Evolutionary conservation across 1,140 invertebrate species (phyloP).

Genomic region (Papilio polyxenes): DNA sequence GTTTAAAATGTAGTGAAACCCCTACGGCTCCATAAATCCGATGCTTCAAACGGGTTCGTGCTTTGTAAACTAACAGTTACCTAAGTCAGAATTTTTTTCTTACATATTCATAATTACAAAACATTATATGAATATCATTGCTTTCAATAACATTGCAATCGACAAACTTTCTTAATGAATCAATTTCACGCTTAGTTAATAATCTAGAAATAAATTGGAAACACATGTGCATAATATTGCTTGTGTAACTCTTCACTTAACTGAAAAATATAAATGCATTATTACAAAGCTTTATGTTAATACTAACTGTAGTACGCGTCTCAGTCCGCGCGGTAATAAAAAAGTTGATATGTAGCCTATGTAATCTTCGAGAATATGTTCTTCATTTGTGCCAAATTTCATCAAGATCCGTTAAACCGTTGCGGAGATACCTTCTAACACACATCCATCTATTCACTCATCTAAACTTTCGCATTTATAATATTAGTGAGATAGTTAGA

Average conservation of each 20-base stretch:
- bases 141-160: background rate
- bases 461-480: too few relatives aligned
- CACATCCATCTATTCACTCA: too few relatives aligned
- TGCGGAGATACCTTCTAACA: too few relatives aligned
- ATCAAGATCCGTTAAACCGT: too few relatives aligned
- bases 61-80: background rate
- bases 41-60: background rate
- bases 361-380: too few relatives aligned
- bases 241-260: background rate
- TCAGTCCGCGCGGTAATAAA: too few relatives aligned
- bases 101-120: slow-evolving; percentile 15
- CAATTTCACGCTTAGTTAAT: slow-evolving; percentile 15
- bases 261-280: background rate
- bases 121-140: slow-evolving; percentile 1
- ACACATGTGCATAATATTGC: background rate
- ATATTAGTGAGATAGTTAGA: too few relatives aligned
- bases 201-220: background rate
- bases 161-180: background rate
- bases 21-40: too few relatives aligned
- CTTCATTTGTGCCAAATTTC: too few relatives aligned
- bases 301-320: too few relatives aligned
- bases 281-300: background rate
- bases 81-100: background rate
- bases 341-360: too few relatives aligned
- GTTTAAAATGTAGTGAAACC: too few relatives aligned